Evolutionary conservation across 2,888 invertebrate species (phyloP).

Genomic region (Perizoma flavofasciatum): DNA sequence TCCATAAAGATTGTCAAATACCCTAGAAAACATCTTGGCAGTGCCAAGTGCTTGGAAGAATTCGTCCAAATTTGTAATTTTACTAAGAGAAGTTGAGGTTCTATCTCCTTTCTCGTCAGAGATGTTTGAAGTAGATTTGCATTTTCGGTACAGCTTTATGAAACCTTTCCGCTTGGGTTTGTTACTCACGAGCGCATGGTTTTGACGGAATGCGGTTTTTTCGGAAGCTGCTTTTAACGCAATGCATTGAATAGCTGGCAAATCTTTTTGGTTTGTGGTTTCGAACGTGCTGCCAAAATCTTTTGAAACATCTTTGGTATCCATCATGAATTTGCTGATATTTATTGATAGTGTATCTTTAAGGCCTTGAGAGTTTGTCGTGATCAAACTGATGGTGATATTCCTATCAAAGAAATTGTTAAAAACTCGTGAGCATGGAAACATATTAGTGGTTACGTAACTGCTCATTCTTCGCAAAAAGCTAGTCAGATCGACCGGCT

Average conservation of each 20-base stretch:
- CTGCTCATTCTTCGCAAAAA: conserved; percentile 32
- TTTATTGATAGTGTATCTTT: conserved; percentile 18
- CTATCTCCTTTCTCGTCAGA: conserved; percentile 37
- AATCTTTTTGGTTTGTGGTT: conserved; percentile 13
- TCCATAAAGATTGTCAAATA: conserved; percentile 55
- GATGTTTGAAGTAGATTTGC: conserved; percentile 61
- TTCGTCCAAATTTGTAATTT: conserved; percentile 66
- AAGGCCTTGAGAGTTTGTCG: conserved; percentile 18
- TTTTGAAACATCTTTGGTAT: neutral
- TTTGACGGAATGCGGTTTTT: conserved; percentile 4
- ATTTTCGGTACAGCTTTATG: conserved; percentile 61
- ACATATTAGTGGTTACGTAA: conserved; percentile 8
- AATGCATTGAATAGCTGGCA: conserved; percentile 15
- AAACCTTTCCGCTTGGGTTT: conserved; percentile 46
- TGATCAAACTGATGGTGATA: conserved; percentile 20
- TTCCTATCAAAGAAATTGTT: conserved; percentile 17
- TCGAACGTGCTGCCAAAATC: neutral
- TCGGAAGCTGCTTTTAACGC: conserved; percentile 4
- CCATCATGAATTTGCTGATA: conserved; percentile 15
- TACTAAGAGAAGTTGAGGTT: conserved; percentile 49
- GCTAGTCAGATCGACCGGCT: conserved; percentile 24
- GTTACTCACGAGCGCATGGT: conserved; percentile 7
- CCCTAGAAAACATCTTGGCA: conserved; percentile 51
- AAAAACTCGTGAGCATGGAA: conserved; percentile 6
- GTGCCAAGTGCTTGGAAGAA: conserved; percentile 67